Percentiles rank a stretch among this genome's conserved stretches.
Conservation (phyloP, 2,797 vertebrate species). For the Mus caroli region DNA sequence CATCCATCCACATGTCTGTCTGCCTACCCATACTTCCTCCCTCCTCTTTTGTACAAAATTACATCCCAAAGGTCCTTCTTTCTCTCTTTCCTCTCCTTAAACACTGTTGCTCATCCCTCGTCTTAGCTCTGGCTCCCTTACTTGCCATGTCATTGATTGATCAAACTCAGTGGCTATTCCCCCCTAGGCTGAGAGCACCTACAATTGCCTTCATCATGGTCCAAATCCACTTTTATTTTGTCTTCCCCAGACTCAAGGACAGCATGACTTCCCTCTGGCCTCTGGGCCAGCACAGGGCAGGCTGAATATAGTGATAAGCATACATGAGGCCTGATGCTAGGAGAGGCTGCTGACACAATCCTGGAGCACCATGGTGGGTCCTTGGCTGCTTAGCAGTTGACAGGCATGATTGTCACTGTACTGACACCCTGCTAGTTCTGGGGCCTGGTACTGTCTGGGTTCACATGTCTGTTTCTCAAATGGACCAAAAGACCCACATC, state of each 20-base stretch:
- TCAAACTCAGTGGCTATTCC: neutral
- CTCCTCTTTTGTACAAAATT: conserved; percentile 5
- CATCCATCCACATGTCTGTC: no score
- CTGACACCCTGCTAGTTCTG: neutral
- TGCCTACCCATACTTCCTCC: no score
- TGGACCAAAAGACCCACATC: neutral
- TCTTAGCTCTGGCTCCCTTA: neutral
- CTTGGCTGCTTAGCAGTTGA: neutral
- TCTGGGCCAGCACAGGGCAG: neutral
- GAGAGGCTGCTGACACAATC: neutral
- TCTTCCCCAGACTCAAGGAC: neutral
- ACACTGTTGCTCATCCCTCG: neutral
- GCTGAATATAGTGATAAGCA: neutral
- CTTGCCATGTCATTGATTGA: neutral
- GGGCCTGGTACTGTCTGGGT: neutral
- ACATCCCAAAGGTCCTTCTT: neutral
- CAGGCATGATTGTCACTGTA: neutral
- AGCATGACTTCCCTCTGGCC: neutral
- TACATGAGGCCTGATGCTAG: neutral
- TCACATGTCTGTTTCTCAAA: conserved; percentile 5
- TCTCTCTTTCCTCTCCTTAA: neutral
- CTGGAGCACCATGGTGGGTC: neutral
- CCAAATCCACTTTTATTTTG: neutral
- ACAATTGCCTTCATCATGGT: neutral
- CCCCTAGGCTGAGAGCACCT: neutral